These are phyloP conservation scores for Caenorhabditis tropicalis DNA, from an alignment of 1,140 invertebrate genomes.

Conservation along the genomic window DNA sequence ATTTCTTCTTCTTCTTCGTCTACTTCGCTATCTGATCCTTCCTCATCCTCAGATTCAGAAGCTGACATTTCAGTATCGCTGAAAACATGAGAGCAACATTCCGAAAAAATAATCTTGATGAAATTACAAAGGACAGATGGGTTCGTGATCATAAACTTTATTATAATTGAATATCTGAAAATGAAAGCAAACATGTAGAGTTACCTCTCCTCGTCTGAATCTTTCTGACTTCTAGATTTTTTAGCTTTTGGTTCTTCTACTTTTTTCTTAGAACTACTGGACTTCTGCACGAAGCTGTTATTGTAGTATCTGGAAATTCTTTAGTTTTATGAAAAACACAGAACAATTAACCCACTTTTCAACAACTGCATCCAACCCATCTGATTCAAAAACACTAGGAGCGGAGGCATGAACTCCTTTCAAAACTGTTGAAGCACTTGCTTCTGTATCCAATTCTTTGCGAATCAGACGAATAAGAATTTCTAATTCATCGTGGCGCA, in stretches of 20 bases:
- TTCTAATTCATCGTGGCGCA: background rate
- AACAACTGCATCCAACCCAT: background rate
- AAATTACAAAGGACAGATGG: background rate
- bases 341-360: background rate
- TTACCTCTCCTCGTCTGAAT: conserved; percentile 31
- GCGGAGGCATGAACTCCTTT: conserved; percentile 9
- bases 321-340: background rate
- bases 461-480: conserved; percentile 19
- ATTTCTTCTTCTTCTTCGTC: background rate
- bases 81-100: background rate
- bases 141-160: background rate
- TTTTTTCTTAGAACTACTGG: background rate
- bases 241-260: background rate
- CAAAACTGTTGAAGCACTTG: background rate
- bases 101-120: background rate
- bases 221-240: background rate
- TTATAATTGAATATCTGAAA: background rate
- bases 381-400: background rate
- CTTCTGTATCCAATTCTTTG: background rate
- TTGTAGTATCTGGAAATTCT: background rate
- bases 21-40: background rate
- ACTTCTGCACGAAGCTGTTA: background rate
- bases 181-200: conserved; percentile 21
- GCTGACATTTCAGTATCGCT: conserved; percentile 3
- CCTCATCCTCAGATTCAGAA: background rate